Evolutionary conservation across 2,888 invertebrate genomes (phyloP).

Genomic region (Zele albiditarsus): DNA sequence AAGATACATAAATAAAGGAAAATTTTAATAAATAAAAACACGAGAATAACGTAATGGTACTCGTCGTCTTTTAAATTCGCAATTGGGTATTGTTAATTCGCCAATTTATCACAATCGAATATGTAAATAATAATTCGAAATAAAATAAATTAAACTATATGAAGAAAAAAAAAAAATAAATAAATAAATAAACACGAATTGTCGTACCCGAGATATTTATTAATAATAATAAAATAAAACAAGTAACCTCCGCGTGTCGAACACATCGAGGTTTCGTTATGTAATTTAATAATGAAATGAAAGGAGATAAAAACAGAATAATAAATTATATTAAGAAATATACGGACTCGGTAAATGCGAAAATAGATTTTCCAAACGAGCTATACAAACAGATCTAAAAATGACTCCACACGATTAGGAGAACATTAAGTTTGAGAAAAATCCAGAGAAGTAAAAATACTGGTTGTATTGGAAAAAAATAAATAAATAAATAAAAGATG

Average conservation of each 20-base stretch:
- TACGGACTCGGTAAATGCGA: slow-evolving; percentile 33
- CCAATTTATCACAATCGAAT: slow-evolving; percentile 25
- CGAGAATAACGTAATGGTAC: neutral
- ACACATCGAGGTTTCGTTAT: slow-evolving; percentile 28
- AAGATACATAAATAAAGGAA: slow-evolving; percentile 9
- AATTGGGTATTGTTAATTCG: neutral
- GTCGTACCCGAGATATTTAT: slow-evolving; percentile 43
- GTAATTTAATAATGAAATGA: slow-evolving; percentile 18
- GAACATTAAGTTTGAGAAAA: slow-evolving; percentile 44
- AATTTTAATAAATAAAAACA: slow-evolving; percentile 17
- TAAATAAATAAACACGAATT: slow-evolving; percentile 2
- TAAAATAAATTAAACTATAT: neutral
- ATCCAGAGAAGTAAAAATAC: slow-evolving; percentile 45
- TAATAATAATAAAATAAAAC: neutral
- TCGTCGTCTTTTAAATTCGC: neutral
- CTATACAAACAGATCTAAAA: slow-evolving; percentile 46
- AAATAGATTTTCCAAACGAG: slow-evolving; percentile 50
- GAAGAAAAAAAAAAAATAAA: slow-evolving; percentile 12
- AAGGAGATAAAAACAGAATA: neutral
- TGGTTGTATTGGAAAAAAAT: slow-evolving; percentile 50
- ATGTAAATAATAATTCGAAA: slow-evolving; percentile 10
- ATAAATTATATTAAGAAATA: slow-evolving; percentile 16
- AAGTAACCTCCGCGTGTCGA: slow-evolving; percentile 11
- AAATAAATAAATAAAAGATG: slow-evolving; percentile 36
- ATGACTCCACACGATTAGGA: slow-evolving; percentile 47